phyloP scores from a whole-genome alignment of 2,797 vertebrate genomes.

The Nothura maculosa region DNA sequence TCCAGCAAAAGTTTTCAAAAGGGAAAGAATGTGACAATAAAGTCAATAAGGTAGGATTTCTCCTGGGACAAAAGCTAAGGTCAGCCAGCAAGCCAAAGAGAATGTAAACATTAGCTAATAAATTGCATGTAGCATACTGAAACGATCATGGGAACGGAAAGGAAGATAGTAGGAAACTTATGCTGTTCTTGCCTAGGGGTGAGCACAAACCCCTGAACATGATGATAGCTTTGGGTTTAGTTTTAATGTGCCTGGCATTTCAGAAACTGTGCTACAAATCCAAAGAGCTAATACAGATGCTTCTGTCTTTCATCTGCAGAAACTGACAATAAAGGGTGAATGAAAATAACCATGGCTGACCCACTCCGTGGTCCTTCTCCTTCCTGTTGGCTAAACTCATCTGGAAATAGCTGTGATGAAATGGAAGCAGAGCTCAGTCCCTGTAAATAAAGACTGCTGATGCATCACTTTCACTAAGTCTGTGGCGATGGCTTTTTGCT shows the following conservation, averaged over 20 bases:
- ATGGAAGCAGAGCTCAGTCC: neutral
- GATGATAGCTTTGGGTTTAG: conserved; percentile 4
- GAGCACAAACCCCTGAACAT: neutral
- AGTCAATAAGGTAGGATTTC: neutral
- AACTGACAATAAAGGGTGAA: neutral
- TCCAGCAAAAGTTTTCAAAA: conserved; percentile 1
- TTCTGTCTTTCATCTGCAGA: conserved; percentile 38
- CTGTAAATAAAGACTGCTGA: conserved; percentile 53
- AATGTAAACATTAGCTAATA: conserved; percentile 25
- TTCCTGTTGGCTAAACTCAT: conserved; percentile 44
- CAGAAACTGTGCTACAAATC: neutral
- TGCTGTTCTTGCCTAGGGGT: neutral
- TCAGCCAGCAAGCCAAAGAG: neutral
- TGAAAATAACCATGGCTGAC: conserved; percentile 50
- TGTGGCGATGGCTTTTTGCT: conserved; percentile 29
- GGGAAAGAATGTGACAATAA: neutral
- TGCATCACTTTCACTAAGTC: neutral
- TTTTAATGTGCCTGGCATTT: conserved; percentile 19
- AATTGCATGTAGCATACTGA: neutral
- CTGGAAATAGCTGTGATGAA: neutral
- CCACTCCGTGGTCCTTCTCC: conserved; percentile 15
- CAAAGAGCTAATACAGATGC: conserved; percentile 13
- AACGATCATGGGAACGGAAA: neutral
- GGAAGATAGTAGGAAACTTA: neutral
- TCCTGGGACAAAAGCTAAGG: conserved; percentile 4